Base-by-base conservation (phyloP, 2,888 invertebrate species). In the Lasiommata megera region DNA sequence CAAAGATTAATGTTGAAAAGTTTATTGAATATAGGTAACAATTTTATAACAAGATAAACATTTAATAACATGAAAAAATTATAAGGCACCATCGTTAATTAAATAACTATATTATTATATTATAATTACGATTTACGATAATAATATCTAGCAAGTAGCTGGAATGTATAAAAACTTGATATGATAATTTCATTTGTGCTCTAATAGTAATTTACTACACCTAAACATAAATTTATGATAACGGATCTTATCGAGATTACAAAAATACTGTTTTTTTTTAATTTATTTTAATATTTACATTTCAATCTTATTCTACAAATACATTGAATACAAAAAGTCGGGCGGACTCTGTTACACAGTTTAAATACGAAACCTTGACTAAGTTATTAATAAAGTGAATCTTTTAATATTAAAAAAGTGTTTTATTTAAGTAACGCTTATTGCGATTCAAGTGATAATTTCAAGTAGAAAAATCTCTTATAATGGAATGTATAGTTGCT, bases 1-100 rank as follows among this genome's bases (percentile, higher is more conserved):
- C n/a, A n/a, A n/a, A n/a, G n/a, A n/a, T n/a, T n/a, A n/a, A n/a
- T n/a, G n/a, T n/a, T 23, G 23, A 23, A 23, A 23, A 23, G 5
- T 23, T 58, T 62, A 62, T 62, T 56, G 23, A 53, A 53, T 60
- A 60, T 28, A 60, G 53, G 47, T 52, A n/a, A n/a, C 2, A 23
- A 43, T 17, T 6, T 14, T 16, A 1, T 54, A 43, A 52, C 51
- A 47, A 50, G 38, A 57, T 54, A 29, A 46, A 51, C n/a, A 28
- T 51, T 51, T 40, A 29, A 16, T 51, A 51, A 38, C 16, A 29
- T 16, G 7, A 40, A 28, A 37, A 37, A 37, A 47, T 11, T 9
- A 11, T 47, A 48, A 48, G 48, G 48, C 48, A 48, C 48, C 48
- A 23, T 48, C 14, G 18, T 23, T 46, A 46, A 14, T 11, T 31